Evolutionary conservation across 2,888 invertebrate genomes (phyloP).

Genomic region (Hirtodrosophila trivittata): DNA sequence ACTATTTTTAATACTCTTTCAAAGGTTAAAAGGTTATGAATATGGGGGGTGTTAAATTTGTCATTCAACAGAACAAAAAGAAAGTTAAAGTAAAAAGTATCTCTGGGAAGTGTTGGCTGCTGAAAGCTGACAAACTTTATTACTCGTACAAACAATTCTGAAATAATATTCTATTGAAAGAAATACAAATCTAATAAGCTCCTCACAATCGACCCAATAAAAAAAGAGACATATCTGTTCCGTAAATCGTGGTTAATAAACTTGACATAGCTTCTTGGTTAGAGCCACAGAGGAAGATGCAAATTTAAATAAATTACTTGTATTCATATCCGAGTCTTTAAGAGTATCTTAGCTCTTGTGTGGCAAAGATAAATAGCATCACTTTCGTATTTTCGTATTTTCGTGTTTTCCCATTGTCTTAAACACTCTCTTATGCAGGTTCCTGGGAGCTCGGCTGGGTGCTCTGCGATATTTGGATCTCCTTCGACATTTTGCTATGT

Average conservation of each 20-base stretch:
- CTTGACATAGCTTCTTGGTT: no score
- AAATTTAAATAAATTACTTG: no score
- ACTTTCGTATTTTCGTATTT: not conserved
- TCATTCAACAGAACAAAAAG: not conserved
- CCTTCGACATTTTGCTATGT: slow-evolving; percentile 92
- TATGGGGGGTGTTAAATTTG: not conserved
- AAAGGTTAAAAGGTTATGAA: slow-evolving; percentile 4
- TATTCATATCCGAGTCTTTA: not conserved
- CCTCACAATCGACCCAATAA: no score
- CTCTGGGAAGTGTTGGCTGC: no score
- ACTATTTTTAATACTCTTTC: slow-evolving; percentile 14
- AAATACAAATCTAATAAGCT: no score
- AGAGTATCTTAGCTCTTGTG: not conserved
- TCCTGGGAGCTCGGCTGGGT: slow-evolving; percentile 95
- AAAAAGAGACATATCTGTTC: no score
- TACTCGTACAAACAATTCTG: no score
- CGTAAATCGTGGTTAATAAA: no score
- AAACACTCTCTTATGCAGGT: slow-evolving; percentile 84
- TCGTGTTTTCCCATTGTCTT: slow-evolving; percentile 8
- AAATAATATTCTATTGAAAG: no score
- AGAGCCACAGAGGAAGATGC: no score
- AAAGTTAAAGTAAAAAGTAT: no score
- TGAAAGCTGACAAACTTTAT: no score
- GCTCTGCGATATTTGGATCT: slow-evolving; percentile 96
- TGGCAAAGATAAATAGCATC: not conserved